A percentile compares a stretch with the other conserved stretches of the same genome.
These are phyloP conservation scores for Hypomecis atomaria DNA, from an alignment of 2,888 invertebrate species.

Conservation along the genomic window DNA sequence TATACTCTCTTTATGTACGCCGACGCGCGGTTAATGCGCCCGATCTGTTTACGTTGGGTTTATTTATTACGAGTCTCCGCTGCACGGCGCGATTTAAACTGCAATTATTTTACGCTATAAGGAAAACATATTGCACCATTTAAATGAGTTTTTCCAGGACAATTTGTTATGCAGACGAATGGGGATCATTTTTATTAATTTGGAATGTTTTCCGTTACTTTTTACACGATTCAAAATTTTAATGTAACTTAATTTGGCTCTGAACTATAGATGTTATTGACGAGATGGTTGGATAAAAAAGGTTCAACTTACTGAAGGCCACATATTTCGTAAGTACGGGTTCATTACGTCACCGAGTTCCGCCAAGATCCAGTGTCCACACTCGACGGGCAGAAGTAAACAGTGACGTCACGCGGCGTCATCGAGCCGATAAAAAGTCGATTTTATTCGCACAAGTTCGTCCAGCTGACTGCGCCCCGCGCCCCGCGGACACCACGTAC, in stretches of 20 bases:
- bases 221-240: not conserved
- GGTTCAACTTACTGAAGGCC: constrained; percentile 7
- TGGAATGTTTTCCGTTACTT: not conserved
- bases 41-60: constrained; percentile 82
- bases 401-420: constrained; percentile 84
- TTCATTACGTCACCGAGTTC: constrained; percentile 59
- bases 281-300: not conserved
- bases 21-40: constrained; percentile 83
- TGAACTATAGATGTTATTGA: not conserved
- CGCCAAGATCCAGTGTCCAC: constrained; percentile 66
- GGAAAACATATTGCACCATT: constrained; percentile 76
- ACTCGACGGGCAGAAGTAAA: constrained; percentile 73
- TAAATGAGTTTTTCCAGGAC: constrained; percentile 63
- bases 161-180: constrained; percentile 49
- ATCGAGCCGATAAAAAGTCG: constrained; percentile 83
- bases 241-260: not conserved
- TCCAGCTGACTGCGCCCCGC: constrained; percentile 81
- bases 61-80: constrained; percentile 80
- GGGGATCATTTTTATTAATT: constrained; percentile 35
- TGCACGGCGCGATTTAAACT: constrained; percentile 82
- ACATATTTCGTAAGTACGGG: constrained; percentile 27
- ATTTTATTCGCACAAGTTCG: constrained; percentile 84
- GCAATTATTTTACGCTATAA: constrained; percentile 80
- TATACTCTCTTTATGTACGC: constrained; percentile 85
- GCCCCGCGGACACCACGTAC: constrained; percentile 60